These are phyloP conservation scores for Crypturellus tataupa DNA, from an alignment of 2,797 vertebrate genomes.

Conservation along the genomic window DNA sequence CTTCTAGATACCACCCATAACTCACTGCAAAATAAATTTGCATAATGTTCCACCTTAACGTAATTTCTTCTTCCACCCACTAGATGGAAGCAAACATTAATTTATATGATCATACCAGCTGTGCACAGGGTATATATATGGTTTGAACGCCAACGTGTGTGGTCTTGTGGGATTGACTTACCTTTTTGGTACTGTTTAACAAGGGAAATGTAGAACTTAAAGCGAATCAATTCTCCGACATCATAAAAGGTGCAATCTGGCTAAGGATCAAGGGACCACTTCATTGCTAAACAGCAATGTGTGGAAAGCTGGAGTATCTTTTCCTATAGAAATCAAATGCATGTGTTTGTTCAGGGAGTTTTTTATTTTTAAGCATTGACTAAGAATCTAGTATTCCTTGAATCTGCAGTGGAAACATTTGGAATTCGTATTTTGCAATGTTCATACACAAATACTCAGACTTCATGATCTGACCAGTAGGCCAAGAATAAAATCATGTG, in stretches of 20 bases:
- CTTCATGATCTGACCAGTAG: neutral
- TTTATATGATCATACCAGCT: neutral
- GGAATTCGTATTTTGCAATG: neutral
- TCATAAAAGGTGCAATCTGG: constrained; percentile 50
- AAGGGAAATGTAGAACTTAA: constrained; percentile 43
- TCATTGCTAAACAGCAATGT: neutral
- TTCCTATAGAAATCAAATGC: neutral
- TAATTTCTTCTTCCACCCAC: constrained; percentile 58
- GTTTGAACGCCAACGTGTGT: constrained; percentile 60
- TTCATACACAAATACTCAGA: neutral
- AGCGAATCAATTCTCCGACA: constrained; percentile 47
- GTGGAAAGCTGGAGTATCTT: neutral
- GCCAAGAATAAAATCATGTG: neutral
- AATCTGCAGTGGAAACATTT: neutral
- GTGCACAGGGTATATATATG: neutral
- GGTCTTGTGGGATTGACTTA: constrained; percentile 59
- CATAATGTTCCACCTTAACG: neutral
- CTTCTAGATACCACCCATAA: neutral
- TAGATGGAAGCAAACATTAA: constrained; percentile 78
- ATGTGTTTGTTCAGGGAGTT: neutral
- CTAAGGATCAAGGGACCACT: neutral
- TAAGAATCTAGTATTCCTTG: neutral
- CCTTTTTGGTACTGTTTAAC: constrained; percentile 38
- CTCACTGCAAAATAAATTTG: neutral
- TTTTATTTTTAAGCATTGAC: constrained; percentile 17